Base-by-base conservation (phyloP, 2,797 vertebrate species). In the Pseudomugil gertrudae region DNA sequence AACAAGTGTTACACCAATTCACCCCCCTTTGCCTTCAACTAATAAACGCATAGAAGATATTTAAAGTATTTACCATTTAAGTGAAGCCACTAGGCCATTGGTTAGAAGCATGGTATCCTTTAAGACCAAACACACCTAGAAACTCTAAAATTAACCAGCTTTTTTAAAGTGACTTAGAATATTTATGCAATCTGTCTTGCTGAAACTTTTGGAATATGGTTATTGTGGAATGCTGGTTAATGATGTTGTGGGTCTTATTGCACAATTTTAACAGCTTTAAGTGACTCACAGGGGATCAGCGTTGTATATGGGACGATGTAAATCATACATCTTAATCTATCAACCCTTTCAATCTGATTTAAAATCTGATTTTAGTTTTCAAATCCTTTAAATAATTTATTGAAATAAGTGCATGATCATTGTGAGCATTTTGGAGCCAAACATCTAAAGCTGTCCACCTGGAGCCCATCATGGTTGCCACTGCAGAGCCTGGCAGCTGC, bases 401-500 rank as follows among this genome's bases (percentile, higher is more conserved):
- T 3, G 29, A 53, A 60, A 27, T 38, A n/a, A n/a, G n/a, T 33
- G 19, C 23, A 26, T 56, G 8, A n/a, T n/a, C 21, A 26, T 14
- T 35, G 26, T 9, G 47, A 1, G 17, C 2, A 6, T 60, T 71
- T 67, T 13, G 5, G 11, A 48, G 10, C 51, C 32, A 35, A 60
- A 9, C 17, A n/a, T 87, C 74, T 75, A 66, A 70, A 56, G 63
- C 80, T 54, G 55, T 84, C 90, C 93, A 94, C 92, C 92, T 94
- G 93, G 92, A 91, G 81, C 79, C 84, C 84, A 94, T 94, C 93
- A 94, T 76, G 76, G 84, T 76, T 72, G 75, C 85, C 84, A 81
- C 55, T 72, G 74, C 74, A 69, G 78, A 9, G 69, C 66, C 72
- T 52, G 80, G 87, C 91, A 91, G 90, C 92, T 92, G 91, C 86